Evolutionary conservation across 1,140 invertebrate genomes (phyloP), one percentile per base, ranked within the genome.

Genomic region (Danaus plexippus): DNA sequence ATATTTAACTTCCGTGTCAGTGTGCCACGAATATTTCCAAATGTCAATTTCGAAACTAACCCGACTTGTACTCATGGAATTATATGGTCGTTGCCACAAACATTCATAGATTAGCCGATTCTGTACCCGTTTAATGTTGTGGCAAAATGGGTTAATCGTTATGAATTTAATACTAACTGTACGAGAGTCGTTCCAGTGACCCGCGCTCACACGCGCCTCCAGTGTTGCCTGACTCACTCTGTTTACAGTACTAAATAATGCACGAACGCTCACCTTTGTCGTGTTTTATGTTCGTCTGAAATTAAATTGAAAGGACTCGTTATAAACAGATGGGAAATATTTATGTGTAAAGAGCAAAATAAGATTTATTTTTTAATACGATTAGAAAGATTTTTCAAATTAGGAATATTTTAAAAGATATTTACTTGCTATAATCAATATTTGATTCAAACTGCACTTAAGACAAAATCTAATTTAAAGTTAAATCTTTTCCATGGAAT

Each of bases 141-240:
- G 44, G 58, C 69, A 85, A 73, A 32, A 54, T 80, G 55, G 81
- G 79, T 85, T 80, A 85, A 80, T 81, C 66, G 70, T 61, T 54
- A 55, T 59, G 52, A 75, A 77, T 79, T 75, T 77, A 71, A 75
- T 77, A 67, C 64, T 58, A 69, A 54, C 62, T 54, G 60, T 54
- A 64, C 70, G 56, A 66, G 49, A 69, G 59, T 48, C 61, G 73
- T 44, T 75, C 80, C 59, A 73, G 77, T 77, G 72, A 79, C 77
- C 76, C 52, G 67, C 45, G 47, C 61, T 44, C 32, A 9, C 45
- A 49, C 62, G 48, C 56, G 52, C 15, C 13, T 10, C 47, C 47
- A 48, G 47, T 45, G 54, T 9, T 41, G 48, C 40, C 40, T 76
- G 73, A 79, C 56, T 76, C 73, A 76, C 32, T 45, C 12, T 78